These are phyloP conservation scores for Tyria jacobaeae DNA, from an alignment of 2,888 invertebrate genomes.

Conservation along the genomic window DNA sequence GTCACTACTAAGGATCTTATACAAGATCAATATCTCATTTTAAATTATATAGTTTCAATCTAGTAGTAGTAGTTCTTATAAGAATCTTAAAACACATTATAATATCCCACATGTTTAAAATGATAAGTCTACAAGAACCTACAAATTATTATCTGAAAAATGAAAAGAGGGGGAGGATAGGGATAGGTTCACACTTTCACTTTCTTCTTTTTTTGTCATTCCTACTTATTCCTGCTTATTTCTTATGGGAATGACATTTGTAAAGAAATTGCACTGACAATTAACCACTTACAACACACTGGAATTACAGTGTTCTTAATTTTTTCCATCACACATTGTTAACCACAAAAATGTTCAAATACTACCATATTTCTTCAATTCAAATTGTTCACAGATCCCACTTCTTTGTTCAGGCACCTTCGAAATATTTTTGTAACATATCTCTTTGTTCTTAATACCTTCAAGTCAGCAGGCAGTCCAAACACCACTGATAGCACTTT, in stretches of 20 bases:
- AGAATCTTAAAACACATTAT: not conserved
- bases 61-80: not conserved
- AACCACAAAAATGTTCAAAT: slow-evolving; percentile 2
- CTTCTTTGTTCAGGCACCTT: slow-evolving; percentile 38
- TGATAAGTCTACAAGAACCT: too few species aligned
- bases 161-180: not conserved
- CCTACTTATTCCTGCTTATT: not conserved
- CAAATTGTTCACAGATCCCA: slow-evolving; percentile 1
- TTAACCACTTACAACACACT: slow-evolving; percentile 25
- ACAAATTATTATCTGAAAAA: too few species aligned
- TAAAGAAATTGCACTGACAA: slow-evolving; percentile 2
- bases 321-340: slow-evolving; percentile 1
- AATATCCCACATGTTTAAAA: not conserved
- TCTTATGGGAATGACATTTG: not conserved
- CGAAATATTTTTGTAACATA: slow-evolving; percentile 15
- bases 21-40: not conserved
- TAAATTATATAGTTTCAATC: not conserved
- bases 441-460: slow-evolving; percentile 55
- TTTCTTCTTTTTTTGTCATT: not conserved
- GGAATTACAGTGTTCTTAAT: slow-evolving; percentile 7
- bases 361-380: slow-evolving; percentile 12
- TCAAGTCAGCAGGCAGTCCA: slow-evolving; percentile 35
- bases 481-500: slow-evolving; percentile 54
- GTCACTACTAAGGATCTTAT: too few species aligned
- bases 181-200: not conserved